phyloP scores from a whole-genome alignment of 2,113 vertebrate species.

The Condylura cristata region DNA sequence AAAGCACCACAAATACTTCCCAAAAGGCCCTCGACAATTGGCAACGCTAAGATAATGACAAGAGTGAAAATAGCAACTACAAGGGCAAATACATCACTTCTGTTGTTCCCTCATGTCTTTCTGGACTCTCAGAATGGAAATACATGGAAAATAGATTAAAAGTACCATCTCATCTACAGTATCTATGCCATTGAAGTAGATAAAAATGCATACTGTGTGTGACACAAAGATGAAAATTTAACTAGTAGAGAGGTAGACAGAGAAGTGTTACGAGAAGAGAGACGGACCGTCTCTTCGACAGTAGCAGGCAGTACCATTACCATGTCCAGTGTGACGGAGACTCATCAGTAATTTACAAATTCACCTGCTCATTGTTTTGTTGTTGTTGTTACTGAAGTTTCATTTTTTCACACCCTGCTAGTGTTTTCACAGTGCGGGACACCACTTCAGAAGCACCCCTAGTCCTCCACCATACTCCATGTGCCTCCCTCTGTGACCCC shows the following conservation, averaged over 20 bases:
- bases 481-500: no score
- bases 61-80: constrained; percentile 41
- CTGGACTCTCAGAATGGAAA: neutral
- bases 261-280: no score
- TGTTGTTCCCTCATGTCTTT: neutral
- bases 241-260: neutral
- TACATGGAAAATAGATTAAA: neutral
- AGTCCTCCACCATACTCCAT: no score
- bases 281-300: neutral
- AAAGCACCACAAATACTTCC: neutral
- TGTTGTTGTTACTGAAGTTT: no score
- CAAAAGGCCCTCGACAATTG: neutral
- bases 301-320: neutral
- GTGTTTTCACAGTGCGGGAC: no score
- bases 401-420: no score
- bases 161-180: neutral
- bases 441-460: no score
- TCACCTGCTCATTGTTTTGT: neutral
- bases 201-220: neutral
- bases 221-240: neutral
- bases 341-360: constrained; percentile 36
- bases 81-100: neutral
- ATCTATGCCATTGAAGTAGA: neutral
- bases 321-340: neutral
- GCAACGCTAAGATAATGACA: neutral